phyloP scores from a whole-genome alignment of 2,888 invertebrate species.

The Thelaira solivaga region DNA sequence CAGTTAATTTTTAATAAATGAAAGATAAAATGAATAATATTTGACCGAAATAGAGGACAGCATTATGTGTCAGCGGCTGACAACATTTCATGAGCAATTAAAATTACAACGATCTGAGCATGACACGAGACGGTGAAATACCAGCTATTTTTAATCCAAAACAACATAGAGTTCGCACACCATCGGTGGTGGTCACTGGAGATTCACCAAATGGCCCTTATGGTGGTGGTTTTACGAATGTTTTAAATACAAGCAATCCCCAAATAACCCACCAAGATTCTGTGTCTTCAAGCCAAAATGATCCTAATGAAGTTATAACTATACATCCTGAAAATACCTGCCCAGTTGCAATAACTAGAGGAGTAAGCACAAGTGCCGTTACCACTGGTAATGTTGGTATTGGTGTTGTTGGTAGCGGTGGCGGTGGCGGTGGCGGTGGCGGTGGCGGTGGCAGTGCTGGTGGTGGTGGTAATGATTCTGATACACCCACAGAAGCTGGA shows the following conservation, averaged over 20 bases:
- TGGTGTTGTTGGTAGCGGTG: constrained; percentile 58
- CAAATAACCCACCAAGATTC: constrained; percentile 79
- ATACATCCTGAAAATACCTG: constrained; percentile 68
- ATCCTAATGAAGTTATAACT: constrained; percentile 78
- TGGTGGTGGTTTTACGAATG: constrained; percentile 76
- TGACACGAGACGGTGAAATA: constrained; percentile 86
- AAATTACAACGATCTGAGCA: constrained; percentile 71
- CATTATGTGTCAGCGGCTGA: constrained; percentile 12
- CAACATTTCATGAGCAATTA: constrained; percentile 9
- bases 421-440: constrained; percentile 60
- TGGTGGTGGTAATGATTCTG: constrained; percentile 69
- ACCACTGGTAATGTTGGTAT: no score
- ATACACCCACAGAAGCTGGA: constrained; percentile 69
- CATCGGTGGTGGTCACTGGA: constrained; percentile 84
- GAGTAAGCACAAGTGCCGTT: no score
- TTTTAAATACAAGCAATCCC: constrained; percentile 77
- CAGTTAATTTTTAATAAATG: not conserved
- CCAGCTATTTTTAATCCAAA: constrained; percentile 89
- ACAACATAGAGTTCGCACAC: constrained; percentile 80
- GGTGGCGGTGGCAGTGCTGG: constrained; percentile 62
- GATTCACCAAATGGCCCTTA: constrained; percentile 80
- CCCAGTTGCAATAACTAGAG: constrained; percentile 46
- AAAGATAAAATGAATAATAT: not conserved
- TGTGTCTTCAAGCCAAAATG: constrained; percentile 81
- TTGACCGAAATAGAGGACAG: not conserved